These are phyloP conservation scores for Bovichtus diacanthus DNA, from an alignment of 2,797 vertebrate genomes.

Conservation along the genomic window DNA sequence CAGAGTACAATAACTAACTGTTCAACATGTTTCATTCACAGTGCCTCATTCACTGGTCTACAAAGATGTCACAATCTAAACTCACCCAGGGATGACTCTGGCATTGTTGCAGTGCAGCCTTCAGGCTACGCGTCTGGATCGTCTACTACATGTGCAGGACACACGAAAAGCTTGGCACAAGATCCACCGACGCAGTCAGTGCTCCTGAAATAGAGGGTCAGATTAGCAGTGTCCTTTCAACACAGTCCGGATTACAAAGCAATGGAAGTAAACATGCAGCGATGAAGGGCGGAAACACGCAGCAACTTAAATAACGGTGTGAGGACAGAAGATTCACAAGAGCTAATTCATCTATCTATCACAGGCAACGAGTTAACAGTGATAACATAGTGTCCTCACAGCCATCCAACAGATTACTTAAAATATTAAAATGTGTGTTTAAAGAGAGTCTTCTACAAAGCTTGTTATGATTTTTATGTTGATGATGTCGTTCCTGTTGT, in stretches of 20 bases:
- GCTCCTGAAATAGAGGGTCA: conserved; percentile 88
- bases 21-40: conserved; percentile 8
- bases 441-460: background rate
- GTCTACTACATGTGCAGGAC: conserved; percentile 72
- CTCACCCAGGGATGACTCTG: conserved; percentile 89
- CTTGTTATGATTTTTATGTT: background rate
- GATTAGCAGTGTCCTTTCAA: conserved; percentile 81
- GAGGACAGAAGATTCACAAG: background rate
- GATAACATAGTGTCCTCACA: background rate
- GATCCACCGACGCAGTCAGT: conserved; percentile 78
- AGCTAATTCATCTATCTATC: conserved; percentile 6
- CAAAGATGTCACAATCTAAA: conserved; percentile 24
- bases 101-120: conserved; percentile 89
- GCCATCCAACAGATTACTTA: background rate
- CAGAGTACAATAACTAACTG: background rate
- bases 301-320: conserved; percentile 8
- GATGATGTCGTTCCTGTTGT: background rate
- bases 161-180: conserved; percentile 62
- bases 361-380: background rate
- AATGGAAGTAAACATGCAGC: conserved; percentile 17
- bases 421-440: background rate
- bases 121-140: conserved; percentile 78
- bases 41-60: background rate
- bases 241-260: conserved; percentile 73
- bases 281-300: conserved; percentile 3